Evolutionary conservation across 2,113 vertebrate species (phyloP), one percentile per base, ranked within the genome.

Genomic region (Oryzias javanicus): DNA sequence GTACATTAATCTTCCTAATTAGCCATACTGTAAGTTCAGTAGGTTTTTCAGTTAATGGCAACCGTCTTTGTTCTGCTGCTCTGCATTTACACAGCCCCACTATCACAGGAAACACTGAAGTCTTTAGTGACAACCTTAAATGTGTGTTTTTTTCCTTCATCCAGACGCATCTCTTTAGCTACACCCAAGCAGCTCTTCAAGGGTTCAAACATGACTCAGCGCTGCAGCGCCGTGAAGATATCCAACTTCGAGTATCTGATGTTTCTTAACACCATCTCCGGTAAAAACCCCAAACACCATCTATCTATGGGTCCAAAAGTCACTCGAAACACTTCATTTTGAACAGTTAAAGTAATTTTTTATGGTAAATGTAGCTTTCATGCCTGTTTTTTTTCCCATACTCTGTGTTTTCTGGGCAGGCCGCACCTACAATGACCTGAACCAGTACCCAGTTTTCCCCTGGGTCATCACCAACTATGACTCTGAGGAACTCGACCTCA

Each of bases 381-480:
- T 74, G 0, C 1, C 5, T 17, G 6, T 41, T 1, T 62, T 72
- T n/a, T 63, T 42, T 58, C 22, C 2, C 4, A 45, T 3, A 60
- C 42, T 17, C 60, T 70, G 14, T 52, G 15, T 62, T 19, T 49
- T 54, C 42, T 17, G 19, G 14, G 55, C 59, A 99, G 97, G 97
- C 51, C 94, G 97, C 50, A 95, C 93, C 49, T 99, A 89, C 65
- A 99, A 96, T 65, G 97, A 99, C 84, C 92, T 99, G 65, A 99
- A 97, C 88, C 97, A 99, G 87, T 99, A 99, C 68, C 97, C 97
- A 1, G 95, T 99, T 72, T 99, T 99, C 88, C 97, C 97, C 4
- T 99, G 97, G 97, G 92, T 99, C 63, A 95, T 99, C 88, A 98
- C 96, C 78, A 99, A 99, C 89, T 99, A 98, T 57, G 97, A 99